Evolutionary conservation across 1,140 invertebrate species (phyloP), one percentile per base, ranked within the genome.

Genomic region (Eriocheir sinensis): DNA sequence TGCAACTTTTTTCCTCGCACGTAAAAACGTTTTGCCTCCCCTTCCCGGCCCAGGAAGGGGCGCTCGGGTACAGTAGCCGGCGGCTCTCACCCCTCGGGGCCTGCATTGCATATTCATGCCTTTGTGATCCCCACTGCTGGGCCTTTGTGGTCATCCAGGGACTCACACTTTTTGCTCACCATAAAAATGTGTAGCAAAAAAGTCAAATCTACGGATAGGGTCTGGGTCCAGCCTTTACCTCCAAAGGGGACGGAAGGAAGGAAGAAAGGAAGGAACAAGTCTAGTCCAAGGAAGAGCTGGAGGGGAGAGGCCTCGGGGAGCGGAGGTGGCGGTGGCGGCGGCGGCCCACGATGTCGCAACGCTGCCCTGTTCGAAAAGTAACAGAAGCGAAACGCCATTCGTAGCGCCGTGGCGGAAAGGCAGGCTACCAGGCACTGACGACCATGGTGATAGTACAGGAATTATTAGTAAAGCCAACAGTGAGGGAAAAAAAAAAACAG

Each of bases 71-170:
- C 48, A 41, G 53, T 32, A 12, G 80, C 81, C 40, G 81, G 27
- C 32, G 81, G 91, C 79, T 83, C 91, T 92, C 72, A 21, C 79
- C 80, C 91, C 91, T 48, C 44, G n/a, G n/a, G 81, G 91, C 38
- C 91, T 93, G 91, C 91, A 93, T 93, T 93, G 91, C 91, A 93
- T 93, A 93, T 93, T 93, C 91, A 93, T 93, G 91, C 34, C 91
- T 93, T 93, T 93, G 91, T 93, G 91, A 93, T 83, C 91, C 41
- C 15, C 72, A 80, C 79, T 93, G 91, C 91, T 93, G 80, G 81
- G 40, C 81, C 72, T 86, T 93, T 93, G 91, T 93, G 91, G 91
- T 93, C 91, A 93, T 93, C 91, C 80, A 34, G 40, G 27, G 40
- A 44, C 91, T 93, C 91, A 41, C 81, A 93, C 91, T 93, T 93